These are phyloP conservation scores for Macropodus opercularis DNA, from an alignment of 2,797 vertebrate genomes.

Conservation along the genomic window DNA sequence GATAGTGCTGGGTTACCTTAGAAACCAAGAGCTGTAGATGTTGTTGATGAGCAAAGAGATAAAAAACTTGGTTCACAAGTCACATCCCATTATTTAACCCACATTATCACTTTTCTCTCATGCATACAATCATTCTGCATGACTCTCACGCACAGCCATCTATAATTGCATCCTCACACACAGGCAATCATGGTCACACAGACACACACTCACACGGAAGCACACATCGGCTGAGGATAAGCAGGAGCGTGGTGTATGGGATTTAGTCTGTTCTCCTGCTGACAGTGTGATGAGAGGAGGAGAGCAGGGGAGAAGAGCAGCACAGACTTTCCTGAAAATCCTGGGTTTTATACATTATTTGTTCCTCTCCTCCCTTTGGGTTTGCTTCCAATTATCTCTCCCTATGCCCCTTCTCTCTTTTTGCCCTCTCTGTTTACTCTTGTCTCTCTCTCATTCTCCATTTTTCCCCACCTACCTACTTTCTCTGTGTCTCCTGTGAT, in stretches of 20 bases:
- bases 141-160: conserved; percentile 16
- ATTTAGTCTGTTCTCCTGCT: conserved; percentile 49
- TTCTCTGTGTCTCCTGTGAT: conserved; percentile 22
- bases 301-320: conserved; percentile 7
- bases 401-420: neutral
- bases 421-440: conserved; percentile 18
- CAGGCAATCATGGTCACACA: neutral
- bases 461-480: conserved; percentile 13
- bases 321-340: conserved; percentile 7
- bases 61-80: conserved; percentile 41
- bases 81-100: conserved; percentile 43
- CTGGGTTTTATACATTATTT: conserved; percentile 21
- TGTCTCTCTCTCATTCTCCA: neutral
- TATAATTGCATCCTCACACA: conserved; percentile 26
- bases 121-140: conserved; percentile 8
- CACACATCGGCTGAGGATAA: conserved; percentile 45
- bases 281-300: conserved; percentile 42
- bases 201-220: neutral
- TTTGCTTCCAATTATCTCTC: conserved; percentile 30
- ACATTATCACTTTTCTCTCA: conserved; percentile 36
- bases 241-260: conserved; percentile 34
- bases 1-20: conserved; percentile 55
- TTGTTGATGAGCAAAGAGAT: conserved; percentile 10
- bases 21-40: conserved; percentile 50
- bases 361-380: conserved; percentile 4